Evolutionary conservation across 2,113 vertebrate genomes (phyloP).

Genomic region (Anoura caudifer): DNA sequence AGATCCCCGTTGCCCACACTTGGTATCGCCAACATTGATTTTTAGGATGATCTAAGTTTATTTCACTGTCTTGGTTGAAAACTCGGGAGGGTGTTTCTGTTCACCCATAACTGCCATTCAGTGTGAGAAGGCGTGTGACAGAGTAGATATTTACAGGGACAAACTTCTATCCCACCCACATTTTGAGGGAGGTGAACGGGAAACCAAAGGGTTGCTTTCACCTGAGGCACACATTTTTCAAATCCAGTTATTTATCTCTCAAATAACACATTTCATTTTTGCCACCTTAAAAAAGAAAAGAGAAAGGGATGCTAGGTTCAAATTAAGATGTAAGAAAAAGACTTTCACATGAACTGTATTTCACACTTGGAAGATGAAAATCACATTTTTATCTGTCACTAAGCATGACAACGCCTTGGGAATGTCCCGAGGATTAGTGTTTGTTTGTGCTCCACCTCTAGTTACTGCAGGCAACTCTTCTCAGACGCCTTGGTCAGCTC

Average conservation of each 20-base stretch:
- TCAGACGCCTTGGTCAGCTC: not conserved
- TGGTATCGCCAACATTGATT: not conserved
- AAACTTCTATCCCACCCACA: not conserved
- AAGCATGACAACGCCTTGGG: not conserved
- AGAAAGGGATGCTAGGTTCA: not conserved
- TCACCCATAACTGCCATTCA: not conserved
- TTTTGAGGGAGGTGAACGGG: not conserved
- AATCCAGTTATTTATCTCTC: not conserved
- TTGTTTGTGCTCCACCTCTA: not conserved
- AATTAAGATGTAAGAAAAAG: not conserved
- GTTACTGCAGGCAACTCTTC: rapidly evolving
- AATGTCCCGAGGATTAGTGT: not conserved
- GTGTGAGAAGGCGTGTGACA: not conserved
- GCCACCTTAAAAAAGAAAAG: not conserved
- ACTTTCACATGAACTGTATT: not conserved
- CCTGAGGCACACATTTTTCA: not conserved
- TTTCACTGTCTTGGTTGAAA: not conserved
- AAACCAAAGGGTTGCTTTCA: not conserved
- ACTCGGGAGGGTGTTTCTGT: not conserved
- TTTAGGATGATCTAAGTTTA: not conserved
- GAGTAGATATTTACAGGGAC: not conserved
- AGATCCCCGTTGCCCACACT: not conserved
- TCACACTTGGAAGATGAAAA: not conserved
- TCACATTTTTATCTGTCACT: not conserved
- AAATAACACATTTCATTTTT: not conserved